Percentiles rank a stretch among this genome's conserved stretches.
Conservation (phyloP, 2,113 vertebrate genomes). For the Misgurnus mizolepis region DNA sequence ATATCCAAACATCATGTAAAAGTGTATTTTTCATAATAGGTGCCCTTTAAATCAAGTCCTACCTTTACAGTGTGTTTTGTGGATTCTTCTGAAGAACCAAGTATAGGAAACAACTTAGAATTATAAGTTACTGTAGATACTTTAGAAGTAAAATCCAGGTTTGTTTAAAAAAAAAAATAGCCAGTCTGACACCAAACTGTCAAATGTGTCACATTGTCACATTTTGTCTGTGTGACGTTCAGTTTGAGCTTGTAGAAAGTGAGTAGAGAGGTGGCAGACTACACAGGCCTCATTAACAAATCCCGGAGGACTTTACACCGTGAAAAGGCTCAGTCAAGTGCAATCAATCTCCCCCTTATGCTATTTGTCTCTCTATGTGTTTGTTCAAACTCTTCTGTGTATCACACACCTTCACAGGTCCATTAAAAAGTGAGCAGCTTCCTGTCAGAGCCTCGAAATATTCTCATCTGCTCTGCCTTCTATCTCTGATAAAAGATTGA, state of each 20-base stretch:
- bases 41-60: too few species aligned
- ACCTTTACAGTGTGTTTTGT: too few species aligned
- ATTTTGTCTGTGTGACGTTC: slow-evolving; percentile 55
- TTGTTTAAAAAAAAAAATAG: slow-evolving; percentile 37
- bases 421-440: slow-evolving; percentile 31
- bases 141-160: slow-evolving; percentile 22
- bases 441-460: slow-evolving; percentile 31
- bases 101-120: not conserved
- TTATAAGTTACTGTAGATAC: not conserved
- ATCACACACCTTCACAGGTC: slow-evolving; percentile 37
- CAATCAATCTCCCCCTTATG: slow-evolving; percentile 44
- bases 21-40: too few species aligned
- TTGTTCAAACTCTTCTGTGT: slow-evolving; percentile 34
- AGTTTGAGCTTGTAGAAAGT: slow-evolving; percentile 27
- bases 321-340: slow-evolving; percentile 51
- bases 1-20: too few species aligned
- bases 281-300: slow-evolving; percentile 51
- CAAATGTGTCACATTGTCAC: slow-evolving; percentile 76
- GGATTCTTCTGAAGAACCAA: not conserved
- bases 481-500: slow-evolving; percentile 7
- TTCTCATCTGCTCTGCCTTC: slow-evolving; percentile 40
- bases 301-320: slow-evolving; percentile 51
- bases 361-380: slow-evolving; percentile 13
- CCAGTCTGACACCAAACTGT: slow-evolving; percentile 80
- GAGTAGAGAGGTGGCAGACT: slow-evolving; percentile 55